Percentiles rank a stretch among this genome's conserved stretches.
phyloP scores from a whole-genome alignment of 2,113 vertebrate genomes.

The Elephas maximus region DNA sequence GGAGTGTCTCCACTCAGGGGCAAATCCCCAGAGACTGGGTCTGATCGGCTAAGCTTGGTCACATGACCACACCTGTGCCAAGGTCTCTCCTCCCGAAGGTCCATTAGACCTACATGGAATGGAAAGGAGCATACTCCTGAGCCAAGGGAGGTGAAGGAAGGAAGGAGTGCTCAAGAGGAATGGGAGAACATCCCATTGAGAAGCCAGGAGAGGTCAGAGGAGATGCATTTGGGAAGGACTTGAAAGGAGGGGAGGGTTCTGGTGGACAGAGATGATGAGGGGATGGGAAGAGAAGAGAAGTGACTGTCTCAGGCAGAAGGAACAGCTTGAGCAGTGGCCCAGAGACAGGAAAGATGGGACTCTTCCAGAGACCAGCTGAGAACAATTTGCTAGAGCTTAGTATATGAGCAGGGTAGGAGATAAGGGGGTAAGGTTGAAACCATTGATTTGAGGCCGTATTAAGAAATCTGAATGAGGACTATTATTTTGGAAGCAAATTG shows the following conservation, averaged over 20 bases:
- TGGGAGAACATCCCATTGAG: not conserved
- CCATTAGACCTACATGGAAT: not conserved
- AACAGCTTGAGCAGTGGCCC: too few relatives aligned
- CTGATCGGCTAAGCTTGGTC: not conserved
- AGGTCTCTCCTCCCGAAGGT: not conserved
- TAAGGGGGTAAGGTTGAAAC: not conserved
- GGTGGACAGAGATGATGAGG: not conserved
- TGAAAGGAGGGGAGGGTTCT: not conserved
- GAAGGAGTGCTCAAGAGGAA: not conserved
- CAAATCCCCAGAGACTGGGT: not conserved
- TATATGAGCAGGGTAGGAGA: not conserved
- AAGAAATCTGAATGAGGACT: not conserved
- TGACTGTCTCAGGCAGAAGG: not conserved
- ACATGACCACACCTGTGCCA: not conserved
- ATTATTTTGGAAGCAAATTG: not conserved
- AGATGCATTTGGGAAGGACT: not conserved
- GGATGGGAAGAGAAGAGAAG: too few relatives aligned
- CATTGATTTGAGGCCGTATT: not conserved
- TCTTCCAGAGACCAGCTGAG: not conserved
- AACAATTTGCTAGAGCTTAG: not conserved
- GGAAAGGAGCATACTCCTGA: not conserved
- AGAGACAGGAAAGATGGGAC: not conserved
- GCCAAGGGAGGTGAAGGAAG: not conserved
- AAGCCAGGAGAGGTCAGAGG: not conserved
- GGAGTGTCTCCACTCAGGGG: not conserved